phyloP scores from a whole-genome alignment of 1,140 invertebrate species.

The Andricus grossulariae region DNA sequence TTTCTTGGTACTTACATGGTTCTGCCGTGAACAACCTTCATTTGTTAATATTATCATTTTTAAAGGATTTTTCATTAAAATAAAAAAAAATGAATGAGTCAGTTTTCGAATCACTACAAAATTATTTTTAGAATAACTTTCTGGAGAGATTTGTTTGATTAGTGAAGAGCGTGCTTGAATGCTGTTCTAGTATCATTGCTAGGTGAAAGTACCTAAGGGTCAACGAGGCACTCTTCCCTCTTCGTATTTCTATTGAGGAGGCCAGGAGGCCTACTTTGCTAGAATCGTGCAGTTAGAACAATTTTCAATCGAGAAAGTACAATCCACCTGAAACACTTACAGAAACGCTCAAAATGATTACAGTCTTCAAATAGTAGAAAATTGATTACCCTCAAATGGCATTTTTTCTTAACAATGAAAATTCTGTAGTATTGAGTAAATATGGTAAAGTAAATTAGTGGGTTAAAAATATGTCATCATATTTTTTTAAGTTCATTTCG shows the following conservation, averaged over 20 bases:
- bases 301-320: constrained; percentile 25
- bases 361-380: background rate
- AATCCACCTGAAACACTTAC: constrained; percentile 2
- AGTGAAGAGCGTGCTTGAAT: background rate
- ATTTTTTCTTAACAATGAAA: too few species aligned
- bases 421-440: too few species aligned
- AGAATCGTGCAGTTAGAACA: constrained; percentile 12
- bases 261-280: constrained; percentile 16
- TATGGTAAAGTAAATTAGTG: too few species aligned
- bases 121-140: background rate
- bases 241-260: constrained; percentile 9
- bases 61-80: too few species aligned
- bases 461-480: too few species aligned
- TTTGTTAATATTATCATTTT: too few species aligned
- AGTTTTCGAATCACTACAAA: background rate
- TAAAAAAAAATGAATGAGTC: background rate
- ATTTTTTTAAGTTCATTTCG: too few species aligned
- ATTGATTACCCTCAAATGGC: too few species aligned
- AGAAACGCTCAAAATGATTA: background rate
- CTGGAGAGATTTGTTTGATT: background rate
- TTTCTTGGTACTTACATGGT: too few species aligned
- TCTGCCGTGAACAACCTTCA: too few species aligned
- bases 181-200: background rate
- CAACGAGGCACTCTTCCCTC: constrained; percentile 15
- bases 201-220: constrained; percentile 25